A percentile compares a stretch with the other conserved stretches of the same genome.
Evolutionary conservation across 1,140 invertebrate species (phyloP).

Genomic region (Colletes gigas): DNA sequence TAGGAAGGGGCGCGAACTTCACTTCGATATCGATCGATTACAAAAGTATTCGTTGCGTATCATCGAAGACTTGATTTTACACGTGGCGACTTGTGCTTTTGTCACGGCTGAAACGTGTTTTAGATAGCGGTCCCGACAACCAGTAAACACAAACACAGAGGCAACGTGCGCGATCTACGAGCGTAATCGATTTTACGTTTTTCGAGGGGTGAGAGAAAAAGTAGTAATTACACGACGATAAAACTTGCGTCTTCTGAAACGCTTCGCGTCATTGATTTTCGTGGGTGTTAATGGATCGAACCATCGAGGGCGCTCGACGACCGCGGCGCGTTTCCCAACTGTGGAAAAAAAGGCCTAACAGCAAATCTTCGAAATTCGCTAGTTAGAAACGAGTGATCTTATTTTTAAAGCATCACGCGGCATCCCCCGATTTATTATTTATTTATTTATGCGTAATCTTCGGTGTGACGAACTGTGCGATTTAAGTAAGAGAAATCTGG

Average conservation of each 20-base stretch:
- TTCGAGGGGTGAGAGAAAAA: neutral
- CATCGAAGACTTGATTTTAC: constrained; percentile 23
- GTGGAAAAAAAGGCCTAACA: constrained; percentile 44
- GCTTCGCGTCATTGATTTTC: constrained; percentile 16
- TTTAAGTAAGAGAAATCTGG: neutral
- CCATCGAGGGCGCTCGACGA: neutral
- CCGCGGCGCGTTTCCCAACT: constrained; percentile 20
- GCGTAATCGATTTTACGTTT: neutral
- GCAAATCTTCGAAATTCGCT: constrained; percentile 44
- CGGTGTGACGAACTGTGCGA: constrained; percentile 34
- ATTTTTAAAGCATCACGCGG: constrained; percentile 37
- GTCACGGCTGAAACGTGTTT: constrained; percentile 41
- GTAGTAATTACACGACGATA: neutral
- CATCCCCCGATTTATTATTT: constrained; percentile 57
- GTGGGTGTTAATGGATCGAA: constrained; percentile 3
- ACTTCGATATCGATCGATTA: constrained; percentile 43
- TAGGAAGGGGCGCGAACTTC: constrained; percentile 51
- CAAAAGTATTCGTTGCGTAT: constrained; percentile 21
- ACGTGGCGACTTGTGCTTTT: constrained; percentile 24
- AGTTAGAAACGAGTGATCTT: constrained; percentile 38
- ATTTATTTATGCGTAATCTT: constrained; percentile 64
- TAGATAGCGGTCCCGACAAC: constrained; percentile 23
- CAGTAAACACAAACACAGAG: constrained; percentile 17
- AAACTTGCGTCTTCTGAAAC: constrained; percentile 6
- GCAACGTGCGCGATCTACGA: constrained; percentile 12